Conservation (phyloP, 2,113 vertebrate genomes). For the Lucifuga dentata region DNA sequence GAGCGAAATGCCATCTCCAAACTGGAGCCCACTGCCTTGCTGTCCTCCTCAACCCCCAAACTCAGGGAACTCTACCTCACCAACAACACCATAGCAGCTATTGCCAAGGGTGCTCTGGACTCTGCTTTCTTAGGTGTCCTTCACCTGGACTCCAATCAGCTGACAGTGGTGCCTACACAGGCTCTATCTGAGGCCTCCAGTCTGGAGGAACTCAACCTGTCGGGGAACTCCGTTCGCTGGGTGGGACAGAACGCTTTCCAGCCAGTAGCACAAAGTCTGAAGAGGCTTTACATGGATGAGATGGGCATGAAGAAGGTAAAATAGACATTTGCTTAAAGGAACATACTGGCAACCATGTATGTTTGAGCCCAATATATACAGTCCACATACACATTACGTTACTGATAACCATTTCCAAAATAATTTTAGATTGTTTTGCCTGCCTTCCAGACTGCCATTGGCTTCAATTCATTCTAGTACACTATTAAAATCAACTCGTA, state of each 20-base stretch:
- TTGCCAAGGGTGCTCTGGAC: conserved; percentile 77
- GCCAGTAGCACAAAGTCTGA: conserved; percentile 82
- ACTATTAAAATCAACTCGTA: too few relatives aligned
- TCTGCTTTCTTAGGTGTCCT: conserved; percentile 84
- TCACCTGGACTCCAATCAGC: conserved; percentile 86
- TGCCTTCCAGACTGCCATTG: too few relatives aligned
- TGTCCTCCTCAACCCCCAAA: conserved; percentile 66
- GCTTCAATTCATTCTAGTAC: too few relatives aligned
- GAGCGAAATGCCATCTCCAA: conserved; percentile 84
- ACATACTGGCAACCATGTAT: too few relatives aligned
- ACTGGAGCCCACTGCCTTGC: conserved; percentile 74
- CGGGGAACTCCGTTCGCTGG: conserved; percentile 82
- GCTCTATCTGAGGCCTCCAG: conserved; percentile 71
- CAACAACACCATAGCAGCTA: conserved; percentile 79
- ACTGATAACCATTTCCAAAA: too few relatives aligned
- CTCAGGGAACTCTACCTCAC: conserved; percentile 87
- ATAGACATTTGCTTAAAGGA: background rate
- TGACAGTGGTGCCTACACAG: conserved; percentile 82
- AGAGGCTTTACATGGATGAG: conserved; percentile 87
- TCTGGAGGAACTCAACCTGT: conserved; percentile 88
- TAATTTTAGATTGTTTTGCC: too few relatives aligned
- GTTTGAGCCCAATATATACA: too few relatives aligned
- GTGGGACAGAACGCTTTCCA: conserved; percentile 80
- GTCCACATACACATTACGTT: too few relatives aligned
- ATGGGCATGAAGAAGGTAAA: conserved; percentile 85